Evolutionary conservation across 1,140 invertebrate species (phyloP), one percentile per base, ranked within the genome.

Genomic region (Drosophila asahinai): DNA sequence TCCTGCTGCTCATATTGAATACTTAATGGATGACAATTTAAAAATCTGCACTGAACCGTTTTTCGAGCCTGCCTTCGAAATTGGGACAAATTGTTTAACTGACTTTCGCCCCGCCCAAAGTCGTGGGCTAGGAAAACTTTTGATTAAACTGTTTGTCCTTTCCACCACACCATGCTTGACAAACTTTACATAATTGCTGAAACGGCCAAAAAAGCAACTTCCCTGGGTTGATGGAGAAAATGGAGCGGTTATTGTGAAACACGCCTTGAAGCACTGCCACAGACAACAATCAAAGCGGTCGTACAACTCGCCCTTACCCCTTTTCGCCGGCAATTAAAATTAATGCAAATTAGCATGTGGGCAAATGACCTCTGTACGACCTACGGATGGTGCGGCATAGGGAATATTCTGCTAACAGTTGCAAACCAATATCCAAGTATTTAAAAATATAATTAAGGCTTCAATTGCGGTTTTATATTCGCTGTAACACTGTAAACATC

Each of bases 111-210:
- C 15, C 47, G n/a, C 36, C 42, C 7, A 30, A n/a, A 19, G 33
- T 55, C 40, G n/a, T 15, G 30, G 33, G 30, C 33, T 42, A 7
- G 38, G 36, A 55, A 72, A 72, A 68, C 12, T 68, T 72, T 72
- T 72, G 63, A 72, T 72, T 70, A 70, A 72, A 70, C 65, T 58
- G 68, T 70, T 71, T 67, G 65, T 58, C 43, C 64, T 58, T 58
- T 42, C 14, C 38, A 30, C 17, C 52, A 38, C 30, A 25, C 49
- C 22, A 76, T 71, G 81, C 81, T 68, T 72, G 52, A 72, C 77
- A 80, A 83, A 83, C 77, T 83, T 83, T 83, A 72, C 81, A 83
- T 83, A 83, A 83, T 83, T 83, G 77, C 72, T 59, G 49, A 79
- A 83, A 83, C 64, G 30, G 42, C 63, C n/a, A 30, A 67, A 74